Conservation (phyloP, 2,888 invertebrate species). For the Chalcosyrphus nemorum region DNA sequence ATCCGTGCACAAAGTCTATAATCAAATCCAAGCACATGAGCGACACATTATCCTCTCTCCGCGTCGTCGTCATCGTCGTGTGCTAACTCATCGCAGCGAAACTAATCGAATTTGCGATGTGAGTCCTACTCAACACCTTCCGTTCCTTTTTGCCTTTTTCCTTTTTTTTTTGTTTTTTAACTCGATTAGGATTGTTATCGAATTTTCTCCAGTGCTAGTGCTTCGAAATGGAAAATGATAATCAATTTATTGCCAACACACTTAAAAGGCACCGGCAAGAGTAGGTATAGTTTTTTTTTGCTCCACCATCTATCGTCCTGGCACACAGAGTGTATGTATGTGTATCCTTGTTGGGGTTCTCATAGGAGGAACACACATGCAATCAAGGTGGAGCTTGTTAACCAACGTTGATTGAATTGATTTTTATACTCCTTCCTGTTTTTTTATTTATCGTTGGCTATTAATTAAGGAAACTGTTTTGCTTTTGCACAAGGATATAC, state of each 20-base stretch:
- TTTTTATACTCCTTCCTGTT: slow-evolving; percentile 7
- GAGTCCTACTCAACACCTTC: slow-evolving; percentile 40
- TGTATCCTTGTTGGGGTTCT: not conserved
- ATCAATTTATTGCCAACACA: slow-evolving; percentile 59
- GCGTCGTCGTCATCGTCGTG: too few species aligned
- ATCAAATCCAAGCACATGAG: not conserved
- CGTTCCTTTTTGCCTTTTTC: too few species aligned
- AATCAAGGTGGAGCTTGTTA: slow-evolving; percentile 54
- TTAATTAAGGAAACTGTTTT: slow-evolving; percentile 46
- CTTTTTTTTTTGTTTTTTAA: slow-evolving; percentile 40
- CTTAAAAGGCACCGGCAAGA: not conserved
- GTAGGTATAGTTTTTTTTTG: slow-evolving; percentile 13
- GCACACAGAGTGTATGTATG: not conserved
- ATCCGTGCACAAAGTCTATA: not conserved
- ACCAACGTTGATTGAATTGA: slow-evolving; percentile 48
- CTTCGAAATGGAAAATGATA: slow-evolving; percentile 60
- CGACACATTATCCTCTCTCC: not conserved
- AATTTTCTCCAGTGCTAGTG: slow-evolving; percentile 34
- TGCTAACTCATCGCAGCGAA: slow-evolving; percentile 30
- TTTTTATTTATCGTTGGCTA: slow-evolving; percentile 19
- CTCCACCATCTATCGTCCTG: not conserved
- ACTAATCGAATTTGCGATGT: slow-evolving; percentile 31
- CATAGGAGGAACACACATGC: slow-evolving; percentile 11
- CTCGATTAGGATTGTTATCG: slow-evolving; percentile 64
- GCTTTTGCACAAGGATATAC: not conserved